phyloP scores from a whole-genome alignment of 1,140 invertebrate species.

The Glossosoma conforme region DNA sequence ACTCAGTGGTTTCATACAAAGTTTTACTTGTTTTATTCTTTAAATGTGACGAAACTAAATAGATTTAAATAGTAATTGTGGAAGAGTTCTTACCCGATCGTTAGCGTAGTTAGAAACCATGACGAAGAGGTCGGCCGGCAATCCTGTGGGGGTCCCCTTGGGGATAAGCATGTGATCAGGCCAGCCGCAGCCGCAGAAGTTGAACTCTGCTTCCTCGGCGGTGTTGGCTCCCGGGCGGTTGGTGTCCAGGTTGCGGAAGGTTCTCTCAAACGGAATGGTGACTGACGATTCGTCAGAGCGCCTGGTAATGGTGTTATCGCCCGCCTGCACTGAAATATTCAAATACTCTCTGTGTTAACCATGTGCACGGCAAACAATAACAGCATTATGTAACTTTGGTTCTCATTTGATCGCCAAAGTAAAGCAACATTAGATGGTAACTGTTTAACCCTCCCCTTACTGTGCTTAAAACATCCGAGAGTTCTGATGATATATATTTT shows the following conservation, averaged over 20 bases:
- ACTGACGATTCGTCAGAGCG: constrained; percentile 62
- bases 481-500: too few species aligned
- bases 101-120: constrained; percentile 74
- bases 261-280: constrained; percentile 67
- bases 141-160: constrained; percentile 65
- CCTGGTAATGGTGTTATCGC: constrained; percentile 58
- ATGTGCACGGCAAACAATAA: too few species aligned
- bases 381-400: background rate
- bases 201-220: constrained; percentile 55
- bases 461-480: too few species aligned
- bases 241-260: constrained; percentile 57
- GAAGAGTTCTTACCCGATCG: constrained; percentile 55
- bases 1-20: too few species aligned
- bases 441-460: too few species aligned
- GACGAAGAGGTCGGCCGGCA: constrained; percentile 66
- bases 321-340: constrained; percentile 53
- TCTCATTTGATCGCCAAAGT: background rate
- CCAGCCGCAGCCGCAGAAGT: constrained; percentile 85
- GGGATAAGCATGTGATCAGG: constrained; percentile 79
- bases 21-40: too few species aligned
- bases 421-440: background rate
- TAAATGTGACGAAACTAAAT: too few species aligned
- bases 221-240: constrained; percentile 50
- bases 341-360: too few species aligned
- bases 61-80: too few species aligned